These are phyloP conservation scores for Brachionus paranguensis DNA, from an alignment of 1,140 invertebrate genomes.

Conservation along the genomic window DNA sequence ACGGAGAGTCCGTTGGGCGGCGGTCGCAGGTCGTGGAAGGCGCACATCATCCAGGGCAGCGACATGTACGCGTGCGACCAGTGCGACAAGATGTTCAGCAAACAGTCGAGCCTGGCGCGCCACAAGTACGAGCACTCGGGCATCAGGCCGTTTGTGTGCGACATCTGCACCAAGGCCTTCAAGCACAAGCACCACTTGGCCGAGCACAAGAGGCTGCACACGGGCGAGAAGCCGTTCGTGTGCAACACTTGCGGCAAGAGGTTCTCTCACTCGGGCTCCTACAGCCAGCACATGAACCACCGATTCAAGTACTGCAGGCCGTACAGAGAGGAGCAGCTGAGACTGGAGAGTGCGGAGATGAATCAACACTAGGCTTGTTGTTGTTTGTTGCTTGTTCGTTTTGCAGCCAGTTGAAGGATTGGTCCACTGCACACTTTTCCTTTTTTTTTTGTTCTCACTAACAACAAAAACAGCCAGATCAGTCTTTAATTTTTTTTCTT, in stretches of 20 bases:
- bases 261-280: slow-evolving; percentile 95
- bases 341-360: background rate
- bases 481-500: no score
- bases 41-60: slow-evolving; percentile 27
- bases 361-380: background rate
- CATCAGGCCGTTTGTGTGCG: slow-evolving; percentile 94
- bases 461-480: no score
- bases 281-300: slow-evolving; percentile 99
- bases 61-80: slow-evolving; percentile 71
- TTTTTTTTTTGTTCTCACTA: no score
- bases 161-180: slow-evolving; percentile 96
- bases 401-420: no score
- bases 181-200: slow-evolving; percentile 99
- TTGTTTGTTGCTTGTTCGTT: no score
- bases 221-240: slow-evolving; percentile 96
- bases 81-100: slow-evolving; percentile 97
- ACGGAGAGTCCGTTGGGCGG: background rate
- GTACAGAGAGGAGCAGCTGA: slow-evolving; percentile 30
- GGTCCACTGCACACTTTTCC: no score
- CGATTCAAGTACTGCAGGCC: slow-evolving; percentile 63
- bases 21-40: slow-evolving; percentile 26
- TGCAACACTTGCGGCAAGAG: slow-evolving; percentile 97
- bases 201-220: slow-evolving; percentile 95
- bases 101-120: slow-evolving; percentile 91
- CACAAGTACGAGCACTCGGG: slow-evolving; percentile 99